Evolutionary conservation across 2,113 vertebrate genomes (phyloP), one percentile per base, ranked within the genome.

Genomic region (Herpailurus yagouaroundi): DNA sequence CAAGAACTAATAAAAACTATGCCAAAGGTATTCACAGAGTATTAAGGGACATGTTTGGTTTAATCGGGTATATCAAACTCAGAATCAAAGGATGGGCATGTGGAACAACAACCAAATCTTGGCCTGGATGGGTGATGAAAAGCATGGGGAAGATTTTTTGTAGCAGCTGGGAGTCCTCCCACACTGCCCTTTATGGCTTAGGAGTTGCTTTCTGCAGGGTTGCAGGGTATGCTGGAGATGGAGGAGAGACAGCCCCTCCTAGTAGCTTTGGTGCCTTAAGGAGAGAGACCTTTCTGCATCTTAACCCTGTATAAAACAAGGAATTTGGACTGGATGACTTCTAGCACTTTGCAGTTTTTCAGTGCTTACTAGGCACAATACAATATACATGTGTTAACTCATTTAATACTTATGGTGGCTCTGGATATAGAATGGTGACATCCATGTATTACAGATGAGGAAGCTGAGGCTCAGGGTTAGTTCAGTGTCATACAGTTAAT

Each of bases 1-100:
- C 63, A 94, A 91, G 93, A 79, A 94, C 85, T 93, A 94, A 94
- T 96, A 94, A 96, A 96, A 97, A 86, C 52, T 92, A 14, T 64
- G 68, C n/a, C 31, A 63, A 60, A 96, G 93, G 66, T 52, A 60
- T 95, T 96, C 71, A 57, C 33, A 93, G 76, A 93, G 57, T 94
- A 82, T 81, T 55, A 88, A 48, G 52, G 87, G 60, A 95, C 69
- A 80, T 71, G 68, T 93, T 83, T 97, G 91, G 71, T 87, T 95
- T 97, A 97, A 96, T 96, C 38, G 91, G 16, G 15, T 83, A 94
- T 48, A 94, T 95, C 68, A 91, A 89, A 96, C 94, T 93, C 83
- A 90, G 76, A 95, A 55, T 97, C 3, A 18, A 57, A 97, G 73
- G 81, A 68, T 85, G 88, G 85, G 63, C 45, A 82, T 97, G 95